Conservation (phyloP, 2,797 vertebrate species). For the Epinephelus awoara region DNA sequence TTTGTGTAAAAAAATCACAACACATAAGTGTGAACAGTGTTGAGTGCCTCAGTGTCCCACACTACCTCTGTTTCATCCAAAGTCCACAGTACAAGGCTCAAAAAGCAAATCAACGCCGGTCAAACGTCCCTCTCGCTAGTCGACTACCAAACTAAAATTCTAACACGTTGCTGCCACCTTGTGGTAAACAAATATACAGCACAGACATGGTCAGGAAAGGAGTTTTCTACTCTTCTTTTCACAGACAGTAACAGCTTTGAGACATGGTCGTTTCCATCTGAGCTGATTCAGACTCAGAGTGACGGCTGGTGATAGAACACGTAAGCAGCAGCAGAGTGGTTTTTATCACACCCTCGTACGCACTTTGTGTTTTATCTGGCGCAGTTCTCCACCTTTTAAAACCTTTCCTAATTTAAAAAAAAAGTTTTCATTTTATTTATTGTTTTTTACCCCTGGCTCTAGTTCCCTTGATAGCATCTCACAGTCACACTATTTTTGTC, state of each 20-base stretch:
- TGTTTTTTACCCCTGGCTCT: conserved; percentile 1
- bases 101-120: conserved; percentile 10
- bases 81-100: conserved; percentile 27
- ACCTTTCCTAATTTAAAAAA: conserved; percentile 5
- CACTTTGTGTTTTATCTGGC: conserved; percentile 68
- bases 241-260: conserved; percentile 85
- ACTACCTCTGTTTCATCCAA: not conserved
- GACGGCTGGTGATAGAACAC: conserved; percentile 85
- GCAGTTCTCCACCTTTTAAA: conserved; percentile 30
- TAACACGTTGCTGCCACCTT: conserved; percentile 60
- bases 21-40: not conserved
- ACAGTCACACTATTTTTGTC: conserved; percentile 7
- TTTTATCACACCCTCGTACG: conserved; percentile 55
- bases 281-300: conserved; percentile 80
- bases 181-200: conserved; percentile 69
- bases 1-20: conserved; percentile 19
- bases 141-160: conserved; percentile 26
- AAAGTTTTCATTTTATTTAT: not conserved
- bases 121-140: not conserved
- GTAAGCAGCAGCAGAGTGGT: conserved; percentile 78
- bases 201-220: conserved; percentile 63
- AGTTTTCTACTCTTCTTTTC: conserved; percentile 45
- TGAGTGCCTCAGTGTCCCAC: not conserved
- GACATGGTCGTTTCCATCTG: conserved; percentile 87
- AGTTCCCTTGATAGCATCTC: conserved; percentile 7